Percentiles rank a stretch among this genome's conserved stretches.
These are phyloP conservation scores for Clarias macrocephalus DNA, from an alignment of 2,113 vertebrate species.

Conservation along the genomic window DNA sequence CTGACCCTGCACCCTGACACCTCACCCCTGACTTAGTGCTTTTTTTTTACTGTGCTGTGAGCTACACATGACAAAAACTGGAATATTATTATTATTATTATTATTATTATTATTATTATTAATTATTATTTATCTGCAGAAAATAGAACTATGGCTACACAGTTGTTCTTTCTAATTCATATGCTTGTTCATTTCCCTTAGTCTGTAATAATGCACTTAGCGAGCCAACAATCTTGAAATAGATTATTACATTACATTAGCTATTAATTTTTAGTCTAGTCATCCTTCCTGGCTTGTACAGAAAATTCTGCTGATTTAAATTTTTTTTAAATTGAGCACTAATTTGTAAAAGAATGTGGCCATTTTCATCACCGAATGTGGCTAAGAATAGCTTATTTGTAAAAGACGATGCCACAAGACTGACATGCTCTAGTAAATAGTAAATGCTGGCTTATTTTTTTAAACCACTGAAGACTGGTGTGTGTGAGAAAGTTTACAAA, in stretches of 20 bases:
- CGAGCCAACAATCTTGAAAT: background rate
- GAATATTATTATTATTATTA: too few species aligned
- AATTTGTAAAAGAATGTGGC: background rate
- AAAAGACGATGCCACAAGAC: background rate
- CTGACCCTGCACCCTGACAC: too few species aligned
- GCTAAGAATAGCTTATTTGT: background rate
- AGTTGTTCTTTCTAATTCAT: background rate
- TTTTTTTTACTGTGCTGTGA: too few species aligned
- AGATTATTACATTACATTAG: background rate
- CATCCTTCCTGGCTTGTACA: background rate
- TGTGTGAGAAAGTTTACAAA: background rate
- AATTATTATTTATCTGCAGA: background rate
- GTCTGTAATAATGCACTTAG: background rate
- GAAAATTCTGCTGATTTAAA: background rate
- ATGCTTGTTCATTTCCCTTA: background rate
- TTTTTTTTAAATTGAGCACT: background rate
- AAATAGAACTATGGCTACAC: background rate
- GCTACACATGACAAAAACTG: too few species aligned
- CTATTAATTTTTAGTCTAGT: background rate
- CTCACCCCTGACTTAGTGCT: too few species aligned
- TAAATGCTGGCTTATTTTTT: background rate
- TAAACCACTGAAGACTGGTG: background rate
- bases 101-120: too few species aligned
- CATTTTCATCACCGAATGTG: background rate
- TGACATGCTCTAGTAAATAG: background rate